Evolutionary conservation across 2,113 vertebrate species (phyloP), one percentile per base, ranked within the genome.

Genomic region (Falcunculus frontatus): DNA sequence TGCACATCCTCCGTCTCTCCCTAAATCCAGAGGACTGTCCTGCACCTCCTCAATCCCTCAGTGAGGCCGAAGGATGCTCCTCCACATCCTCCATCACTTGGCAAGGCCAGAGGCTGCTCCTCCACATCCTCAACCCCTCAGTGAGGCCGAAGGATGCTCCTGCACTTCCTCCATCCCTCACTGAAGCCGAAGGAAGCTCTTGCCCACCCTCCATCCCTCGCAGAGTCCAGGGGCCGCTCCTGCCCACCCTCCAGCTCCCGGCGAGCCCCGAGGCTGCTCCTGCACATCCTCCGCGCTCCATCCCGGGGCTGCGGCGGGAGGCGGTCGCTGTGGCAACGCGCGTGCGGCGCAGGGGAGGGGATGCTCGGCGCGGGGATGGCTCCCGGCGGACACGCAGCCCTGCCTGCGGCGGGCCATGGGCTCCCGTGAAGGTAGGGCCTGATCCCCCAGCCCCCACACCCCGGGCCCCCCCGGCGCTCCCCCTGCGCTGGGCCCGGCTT

Each of bases 291-390:
- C 69, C 70, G 55, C 2, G 83, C 92, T 74, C 68, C 70, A 59
- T 84, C 68, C 62, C 73, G 94, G 59, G 81, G 80, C 27, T 94
- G 95, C 92, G 53, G 92, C 20, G 92, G 89, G 96, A 75, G 96
- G 90, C 93, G 73, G 96, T 97, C 95, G 92, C 96, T 92, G 91
- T 97, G 92, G 95, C 88, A 89, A 96, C 96, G 89, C 16, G 94
- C 94, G 90, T 93, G 94, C 92, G 26, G 95, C 89, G 95, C 89
- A 82, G 92, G 95, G 95, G 93, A 88, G 94, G 90, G 65, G 96
- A 94, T 94, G 96, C 95, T 96, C 32, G 37, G 93, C 68, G 11
- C 82, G 53, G 81, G 94, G 67, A 95, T 95, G 96, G 96, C 94
- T 94, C 95, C 95, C 76, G 86, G 88, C 67, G 85, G 91, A 81